Percentiles rank a stretch among this genome's conserved stretches.
phyloP scores from a whole-genome alignment of 30 jellyfish, hydroid and myxozoan genomes.

The Hydractinia symbiolongicarpus region DNA sequence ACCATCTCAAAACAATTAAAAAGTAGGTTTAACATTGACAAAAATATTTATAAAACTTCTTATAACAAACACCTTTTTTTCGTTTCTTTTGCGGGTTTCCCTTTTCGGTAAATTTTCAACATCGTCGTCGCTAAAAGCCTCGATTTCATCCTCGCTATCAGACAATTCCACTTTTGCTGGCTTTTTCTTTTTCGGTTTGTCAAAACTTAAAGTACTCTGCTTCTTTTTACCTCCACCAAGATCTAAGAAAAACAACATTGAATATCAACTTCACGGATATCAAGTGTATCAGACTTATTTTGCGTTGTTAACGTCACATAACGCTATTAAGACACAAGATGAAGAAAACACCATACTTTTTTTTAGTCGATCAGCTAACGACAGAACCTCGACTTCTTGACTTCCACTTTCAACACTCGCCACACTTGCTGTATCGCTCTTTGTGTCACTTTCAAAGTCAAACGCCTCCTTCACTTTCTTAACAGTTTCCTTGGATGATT shows the following conservation, averaged over 20 bases:
- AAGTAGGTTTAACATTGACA: too few relatives aligned
- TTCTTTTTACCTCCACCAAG: slow-evolving; percentile 31
- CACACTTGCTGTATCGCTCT: slow-evolving; percentile 18
- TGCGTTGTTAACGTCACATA: too few relatives aligned
- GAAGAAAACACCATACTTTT: slow-evolving; percentile 42
- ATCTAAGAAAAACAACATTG: not conserved
- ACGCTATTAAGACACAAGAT: too few relatives aligned
- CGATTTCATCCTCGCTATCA: slow-evolving; percentile 2
- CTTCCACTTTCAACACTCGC: not conserved
- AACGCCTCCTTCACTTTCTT: slow-evolving; percentile 22
- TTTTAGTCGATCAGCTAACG: slow-evolving; percentile 74
- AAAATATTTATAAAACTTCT: too few relatives aligned
- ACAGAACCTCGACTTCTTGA: slow-evolving; percentile 32
- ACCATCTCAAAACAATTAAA: not conserved
- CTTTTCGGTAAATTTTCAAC: slow-evolving; percentile 5
- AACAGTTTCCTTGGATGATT: slow-evolving; percentile 22
- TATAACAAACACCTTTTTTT: not conserved
- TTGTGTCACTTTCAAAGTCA: not conserved
- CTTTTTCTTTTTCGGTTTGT: slow-evolving; percentile 19
- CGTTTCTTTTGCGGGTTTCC: slow-evolving; percentile 5
- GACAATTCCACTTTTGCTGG: not conserved
- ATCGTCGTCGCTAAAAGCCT: slow-evolving; percentile 13
- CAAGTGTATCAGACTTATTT: too few relatives aligned
- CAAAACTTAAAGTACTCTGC: slow-evolving; percentile 38
- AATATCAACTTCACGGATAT: not conserved